phyloP scores from a whole-genome alignment of 2,888 invertebrate species.

The Bombylius major region DNA sequence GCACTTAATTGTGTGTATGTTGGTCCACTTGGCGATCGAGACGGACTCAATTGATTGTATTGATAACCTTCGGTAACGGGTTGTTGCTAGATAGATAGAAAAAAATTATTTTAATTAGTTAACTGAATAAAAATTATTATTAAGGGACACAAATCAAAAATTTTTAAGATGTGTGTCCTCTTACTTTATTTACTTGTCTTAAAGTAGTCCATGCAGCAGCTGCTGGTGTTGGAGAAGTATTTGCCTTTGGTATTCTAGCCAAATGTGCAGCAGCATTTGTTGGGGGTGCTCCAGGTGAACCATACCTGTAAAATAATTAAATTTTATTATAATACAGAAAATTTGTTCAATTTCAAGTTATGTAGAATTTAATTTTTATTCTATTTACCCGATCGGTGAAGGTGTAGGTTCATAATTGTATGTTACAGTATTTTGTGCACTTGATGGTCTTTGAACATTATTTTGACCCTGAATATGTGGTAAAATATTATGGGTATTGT shows the following conservation, averaged over 20 bases:
- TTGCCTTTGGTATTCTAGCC: slow-evolving; percentile 53
- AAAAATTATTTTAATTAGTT: background rate
- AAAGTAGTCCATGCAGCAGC: slow-evolving; percentile 51
- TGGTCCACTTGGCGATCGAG: slow-evolving; percentile 71
- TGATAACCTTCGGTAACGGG: slow-evolving; percentile 60
- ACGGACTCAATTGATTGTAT: slow-evolving; percentile 59
- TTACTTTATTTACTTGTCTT: slow-evolving; percentile 37
- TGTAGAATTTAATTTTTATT: slow-evolving; percentile 5
- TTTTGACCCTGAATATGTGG: slow-evolving; percentile 25
- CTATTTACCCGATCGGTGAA: slow-evolving; percentile 41
- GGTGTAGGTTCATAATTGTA: slow-evolving; percentile 62
- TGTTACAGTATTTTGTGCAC: slow-evolving; percentile 55
- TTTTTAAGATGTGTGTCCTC: no score
- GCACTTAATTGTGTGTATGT: slow-evolving; percentile 69
- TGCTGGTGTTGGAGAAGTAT: slow-evolving; percentile 57
- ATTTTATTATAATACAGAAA: background rate
- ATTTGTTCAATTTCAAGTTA: background rate
- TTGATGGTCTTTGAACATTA: slow-evolving; percentile 50
- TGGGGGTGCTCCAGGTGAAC: slow-evolving; percentile 47
- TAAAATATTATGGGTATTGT: slow-evolving; percentile 30
- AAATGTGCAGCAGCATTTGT: slow-evolving; percentile 45
- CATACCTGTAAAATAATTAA: slow-evolving; percentile 21
- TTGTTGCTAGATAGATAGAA: slow-evolving; percentile 32
- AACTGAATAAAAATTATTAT: no score
- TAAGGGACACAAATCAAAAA: no score